These are phyloP conservation scores for Epinephelus coioides DNA, from an alignment of 2,797 vertebrate genomes.

Conservation along the genomic window DNA sequence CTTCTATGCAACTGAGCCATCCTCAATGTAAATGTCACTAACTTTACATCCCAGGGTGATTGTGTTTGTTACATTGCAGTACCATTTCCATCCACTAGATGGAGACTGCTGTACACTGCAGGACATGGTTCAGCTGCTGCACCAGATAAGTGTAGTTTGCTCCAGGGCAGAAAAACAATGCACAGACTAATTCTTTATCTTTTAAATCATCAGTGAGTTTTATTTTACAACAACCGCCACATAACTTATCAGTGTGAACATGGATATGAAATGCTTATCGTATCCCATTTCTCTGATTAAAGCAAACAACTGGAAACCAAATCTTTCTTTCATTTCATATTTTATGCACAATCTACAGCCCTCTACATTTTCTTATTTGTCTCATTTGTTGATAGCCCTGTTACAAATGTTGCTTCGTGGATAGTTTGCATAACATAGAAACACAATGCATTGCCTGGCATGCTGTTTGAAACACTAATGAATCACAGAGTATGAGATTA, in stretches of 20 bases:
- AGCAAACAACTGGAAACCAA: conserved; percentile 37
- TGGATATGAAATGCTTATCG: conserved; percentile 33
- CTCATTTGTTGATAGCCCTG: conserved; percentile 33
- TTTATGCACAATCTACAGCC: conserved; percentile 34
- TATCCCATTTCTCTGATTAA: conserved; percentile 52
- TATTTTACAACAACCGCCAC: conserved; percentile 37
- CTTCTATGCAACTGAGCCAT: too few relatives aligned
- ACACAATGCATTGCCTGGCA: conserved; percentile 23
- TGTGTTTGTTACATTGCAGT: not conserved
- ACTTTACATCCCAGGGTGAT: not conserved
- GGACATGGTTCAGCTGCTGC: not conserved
- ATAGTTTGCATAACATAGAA: conserved; percentile 52
- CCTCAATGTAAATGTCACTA: too few relatives aligned
- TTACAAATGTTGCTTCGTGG: conserved; percentile 27
- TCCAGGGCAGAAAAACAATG: conserved; percentile 27
- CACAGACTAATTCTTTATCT: not conserved
- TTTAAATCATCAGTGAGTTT: conserved; percentile 31
- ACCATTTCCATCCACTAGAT: not conserved
- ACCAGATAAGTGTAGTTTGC: conserved; percentile 13
- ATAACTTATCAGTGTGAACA: conserved; percentile 32
- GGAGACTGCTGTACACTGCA: conserved; percentile 5
- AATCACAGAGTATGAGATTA: conserved; percentile 32
- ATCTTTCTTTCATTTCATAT: conserved; percentile 48
- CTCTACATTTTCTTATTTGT: conserved; percentile 39
- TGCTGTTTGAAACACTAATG: conserved; percentile 30